Evolutionary conservation across 2,888 invertebrate genomes (phyloP).

Genomic region (Cheilosia grossa): DNA sequence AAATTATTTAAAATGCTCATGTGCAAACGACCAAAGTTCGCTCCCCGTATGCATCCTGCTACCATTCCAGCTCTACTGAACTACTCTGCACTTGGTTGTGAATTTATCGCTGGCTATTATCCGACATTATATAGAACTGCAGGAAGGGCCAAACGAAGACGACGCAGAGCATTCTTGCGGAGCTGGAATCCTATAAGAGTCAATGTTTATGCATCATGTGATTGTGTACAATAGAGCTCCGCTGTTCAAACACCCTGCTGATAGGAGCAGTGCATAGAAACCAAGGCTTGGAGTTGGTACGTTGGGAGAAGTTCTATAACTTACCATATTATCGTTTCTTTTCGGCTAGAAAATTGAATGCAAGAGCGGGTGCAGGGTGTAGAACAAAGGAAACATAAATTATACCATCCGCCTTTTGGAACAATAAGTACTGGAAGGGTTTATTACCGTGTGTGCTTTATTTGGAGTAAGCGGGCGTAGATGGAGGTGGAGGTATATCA

Average conservation of each 20-base stretch:
- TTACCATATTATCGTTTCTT: constrained; percentile 67
- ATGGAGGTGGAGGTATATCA: background rate
- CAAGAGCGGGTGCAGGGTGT: constrained; percentile 2
- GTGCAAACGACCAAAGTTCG: constrained; percentile 13
- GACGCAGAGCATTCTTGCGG: background rate
- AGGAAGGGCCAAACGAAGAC: background rate
- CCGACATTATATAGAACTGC: constrained; percentile 33
- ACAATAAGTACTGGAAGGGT: constrained; percentile 56
- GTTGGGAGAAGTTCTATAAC: constrained; percentile 64
- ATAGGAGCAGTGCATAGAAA: constrained; percentile 17
- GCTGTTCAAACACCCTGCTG: background rate
- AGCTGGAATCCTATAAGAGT: constrained; percentile 12
- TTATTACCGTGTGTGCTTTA: constrained; percentile 56
- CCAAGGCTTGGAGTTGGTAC: background rate
- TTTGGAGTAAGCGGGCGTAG: background rate
- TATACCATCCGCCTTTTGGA: constrained; percentile 41
- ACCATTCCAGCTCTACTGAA: constrained; percentile 15
- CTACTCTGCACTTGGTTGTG: constrained; percentile 52
- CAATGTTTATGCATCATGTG: constrained; percentile 32
- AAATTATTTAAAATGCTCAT: constrained; percentile 29
- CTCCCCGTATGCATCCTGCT: background rate
- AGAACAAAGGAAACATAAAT: constrained; percentile 66
- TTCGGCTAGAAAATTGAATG: constrained; percentile 32
- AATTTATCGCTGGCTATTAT: constrained; percentile 70
- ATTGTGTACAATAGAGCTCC: background rate